Evolutionary conservation across 2,113 vertebrate species (phyloP).

Genomic region (Pampusana beccarii): DNA sequence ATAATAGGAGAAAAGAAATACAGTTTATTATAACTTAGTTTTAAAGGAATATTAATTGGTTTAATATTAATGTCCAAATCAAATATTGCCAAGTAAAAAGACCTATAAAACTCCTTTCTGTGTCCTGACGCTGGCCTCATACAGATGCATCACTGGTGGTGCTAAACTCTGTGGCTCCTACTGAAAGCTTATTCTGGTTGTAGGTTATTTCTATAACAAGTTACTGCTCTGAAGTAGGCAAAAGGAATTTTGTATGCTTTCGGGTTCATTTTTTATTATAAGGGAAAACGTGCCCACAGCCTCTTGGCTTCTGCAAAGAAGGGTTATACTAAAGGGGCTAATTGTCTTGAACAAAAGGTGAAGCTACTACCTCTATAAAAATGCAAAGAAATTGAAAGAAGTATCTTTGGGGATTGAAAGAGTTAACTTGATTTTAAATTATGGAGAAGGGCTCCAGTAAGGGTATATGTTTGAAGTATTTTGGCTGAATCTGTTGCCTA

Average conservation of each 20-base stretch:
- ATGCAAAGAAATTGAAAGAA: background rate
- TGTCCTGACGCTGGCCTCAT: background rate
- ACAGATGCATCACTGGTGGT: background rate
- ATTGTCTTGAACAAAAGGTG: background rate
- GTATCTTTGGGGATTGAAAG: background rate
- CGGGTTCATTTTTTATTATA: background rate
- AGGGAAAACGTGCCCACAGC: background rate
- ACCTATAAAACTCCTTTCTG: background rate
- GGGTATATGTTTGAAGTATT: background rate
- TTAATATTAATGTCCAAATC: background rate
- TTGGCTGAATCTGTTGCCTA: background rate
- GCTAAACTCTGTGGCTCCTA: background rate
- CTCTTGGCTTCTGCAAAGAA: background rate
- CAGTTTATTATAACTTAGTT: background rate
- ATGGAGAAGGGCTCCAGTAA: background rate
- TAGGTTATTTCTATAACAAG: background rate
- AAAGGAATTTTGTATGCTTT: background rate
- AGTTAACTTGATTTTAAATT: background rate
- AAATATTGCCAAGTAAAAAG: background rate
- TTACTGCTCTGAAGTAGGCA: background rate
- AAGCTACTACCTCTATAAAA: background rate
- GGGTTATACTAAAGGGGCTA: background rate
- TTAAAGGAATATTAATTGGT: background rate
- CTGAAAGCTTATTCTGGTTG: background rate
- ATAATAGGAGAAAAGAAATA: background rate